Base-by-base conservation (phyloP, 2,797 vertebrate genomes). In the Phrynocephalus guinanensis region DNA sequence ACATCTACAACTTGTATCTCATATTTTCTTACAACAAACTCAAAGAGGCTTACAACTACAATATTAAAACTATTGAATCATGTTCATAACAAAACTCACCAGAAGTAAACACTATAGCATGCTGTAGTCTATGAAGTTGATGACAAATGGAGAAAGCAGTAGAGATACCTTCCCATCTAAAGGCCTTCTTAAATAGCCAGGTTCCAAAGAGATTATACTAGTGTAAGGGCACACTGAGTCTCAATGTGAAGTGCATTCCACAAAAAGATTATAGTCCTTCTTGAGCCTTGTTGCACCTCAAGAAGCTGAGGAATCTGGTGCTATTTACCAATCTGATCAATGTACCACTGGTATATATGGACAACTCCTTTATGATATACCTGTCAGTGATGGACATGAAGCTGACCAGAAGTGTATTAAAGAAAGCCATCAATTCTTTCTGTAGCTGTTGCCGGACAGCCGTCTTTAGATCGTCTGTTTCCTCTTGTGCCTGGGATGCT, bases 401-500 rank as follows among this genome's bases (percentile, higher is more conserved):
- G 60, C 93, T 91, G 90, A 96, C 96, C 70, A 99, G 96, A 89
- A 99, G 78, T 1, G 94, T 96, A 91, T 95, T 98, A 94, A 98
- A 98, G 92, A 99, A 97, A 79, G 77, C 60, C 50, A 96, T 95
- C 92, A 99, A 96, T 82, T 98, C 98, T 93, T 98, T 98, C 96
- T 99, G 98, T 60, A 99, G 96, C 44, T 97, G 97, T 92, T 98
- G 98, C 92, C 96, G 97, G 89, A 99, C 94, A 30, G 96, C 97
- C 84, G 96, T 96, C 94, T 96, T 97, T n/a, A 95, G 76, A 81
- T 98, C 97, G 89, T 97, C 97, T 2, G 87, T 67, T 86, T 97
- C 97, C 88, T 93, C 96, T 72, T 56, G 95, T 3, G 85, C 92
- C 84, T 96, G 96, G 2, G 96, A 96, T 93, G 98, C 98, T 56